A percentile compares a stretch with the other conserved stretches of the same genome.
Evolutionary conservation across 2,113 vertebrate species (phyloP).

Genomic region (Pygoscelis antarcticus): DNA sequence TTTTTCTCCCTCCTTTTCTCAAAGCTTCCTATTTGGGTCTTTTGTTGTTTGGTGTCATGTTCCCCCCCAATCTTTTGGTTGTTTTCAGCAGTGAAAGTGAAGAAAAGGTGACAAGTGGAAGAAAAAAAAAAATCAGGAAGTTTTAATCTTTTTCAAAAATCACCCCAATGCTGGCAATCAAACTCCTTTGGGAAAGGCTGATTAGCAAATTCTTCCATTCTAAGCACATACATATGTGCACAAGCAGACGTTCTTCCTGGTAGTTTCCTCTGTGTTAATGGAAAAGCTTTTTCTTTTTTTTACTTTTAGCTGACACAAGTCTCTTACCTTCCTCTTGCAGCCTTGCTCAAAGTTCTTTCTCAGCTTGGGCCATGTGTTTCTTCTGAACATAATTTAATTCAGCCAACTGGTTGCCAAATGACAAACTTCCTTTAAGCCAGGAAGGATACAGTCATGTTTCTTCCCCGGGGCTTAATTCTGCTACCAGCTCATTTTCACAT

Average conservation of each 20-base stretch:
- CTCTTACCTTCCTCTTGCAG: neutral
- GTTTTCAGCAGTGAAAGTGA: neutral
- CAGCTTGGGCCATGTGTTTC: neutral
- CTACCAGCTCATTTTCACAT: neutral
- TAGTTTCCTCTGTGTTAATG: neutral
- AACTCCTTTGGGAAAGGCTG: neutral
- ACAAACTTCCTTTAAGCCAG: neutral
- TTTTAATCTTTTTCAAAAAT: neutral
- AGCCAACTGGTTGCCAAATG: neutral
- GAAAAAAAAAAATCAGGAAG: neutral
- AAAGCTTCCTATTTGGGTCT: neutral
- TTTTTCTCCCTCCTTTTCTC: neutral
- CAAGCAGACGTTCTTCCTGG: neutral
- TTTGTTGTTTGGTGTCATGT: neutral
- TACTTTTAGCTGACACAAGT: neutral
- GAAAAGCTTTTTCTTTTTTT: neutral
- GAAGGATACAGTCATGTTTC: neutral
- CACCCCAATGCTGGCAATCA: neutral
- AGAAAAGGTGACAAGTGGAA: neutral
- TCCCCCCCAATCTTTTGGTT: neutral
- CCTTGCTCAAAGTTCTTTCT: neutral
- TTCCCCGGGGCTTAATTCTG: neutral
- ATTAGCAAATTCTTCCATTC: neutral
- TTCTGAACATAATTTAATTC: conserved; percentile 6
- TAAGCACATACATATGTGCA: neutral